Evolutionary conservation across 2,888 invertebrate species (phyloP).

Genomic region (Trissolcus brochymenae): DNA sequence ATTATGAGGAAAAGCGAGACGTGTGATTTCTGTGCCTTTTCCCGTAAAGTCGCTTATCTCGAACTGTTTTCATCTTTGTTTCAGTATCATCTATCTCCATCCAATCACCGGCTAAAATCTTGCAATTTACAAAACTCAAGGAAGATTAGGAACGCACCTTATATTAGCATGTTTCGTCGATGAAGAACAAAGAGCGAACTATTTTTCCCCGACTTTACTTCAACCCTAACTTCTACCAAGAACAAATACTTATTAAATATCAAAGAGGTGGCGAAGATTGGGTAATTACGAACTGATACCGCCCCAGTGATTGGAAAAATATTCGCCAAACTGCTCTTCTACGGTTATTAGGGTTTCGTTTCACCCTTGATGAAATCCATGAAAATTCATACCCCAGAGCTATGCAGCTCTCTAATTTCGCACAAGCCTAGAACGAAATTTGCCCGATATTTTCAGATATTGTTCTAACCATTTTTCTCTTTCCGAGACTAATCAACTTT

Average conservation of each 20-base stretch:
- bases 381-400: neutral
- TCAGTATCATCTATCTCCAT: constrained; percentile 29
- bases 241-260: constrained; percentile 39
- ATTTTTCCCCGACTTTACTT: neutral
- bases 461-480: too few species aligned
- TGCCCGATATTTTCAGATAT: too few species aligned
- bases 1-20: constrained; percentile 74
- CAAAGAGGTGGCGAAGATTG: constrained; percentile 15
- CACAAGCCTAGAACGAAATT: too few species aligned
- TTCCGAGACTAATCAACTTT: too few species aligned
- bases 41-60: constrained; percentile 25
- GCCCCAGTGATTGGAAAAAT: constrained; percentile 9
- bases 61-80: constrained; percentile 24
- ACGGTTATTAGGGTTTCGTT: neutral
- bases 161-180: constrained; percentile 38
- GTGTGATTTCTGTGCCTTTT: constrained; percentile 59
- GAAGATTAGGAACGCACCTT: constrained; percentile 27
- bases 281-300: constrained; percentile 23
- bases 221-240: constrained; percentile 10
- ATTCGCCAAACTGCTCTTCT: neutral
- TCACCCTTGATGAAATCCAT: neutral
- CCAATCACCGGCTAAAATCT: constrained; percentile 38
- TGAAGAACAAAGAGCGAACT: constrained; percentile 18
- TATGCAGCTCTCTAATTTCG: neutral
- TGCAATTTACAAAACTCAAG: constrained; percentile 21